These are phyloP conservation scores for Cyprinodon variegatus DNA, from an alignment of 2,113 vertebrate genomes.

Conservation along the genomic window DNA sequence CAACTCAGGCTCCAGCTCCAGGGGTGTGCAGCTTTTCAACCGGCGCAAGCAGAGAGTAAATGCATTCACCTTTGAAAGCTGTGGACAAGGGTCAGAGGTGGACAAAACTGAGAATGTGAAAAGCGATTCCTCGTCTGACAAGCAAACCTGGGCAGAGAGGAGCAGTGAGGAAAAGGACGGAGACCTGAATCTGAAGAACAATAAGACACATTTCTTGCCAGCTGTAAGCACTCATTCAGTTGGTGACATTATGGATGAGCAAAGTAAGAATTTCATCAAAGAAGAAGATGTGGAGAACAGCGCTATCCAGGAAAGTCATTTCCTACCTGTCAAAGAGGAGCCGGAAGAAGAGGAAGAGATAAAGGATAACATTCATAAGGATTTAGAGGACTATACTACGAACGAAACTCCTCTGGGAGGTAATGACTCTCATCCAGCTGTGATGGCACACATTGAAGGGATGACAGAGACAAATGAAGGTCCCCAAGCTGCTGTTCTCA, in stretches of 20 bases:
- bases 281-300: conserved; percentile 44
- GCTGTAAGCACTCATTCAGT: conserved; percentile 23
- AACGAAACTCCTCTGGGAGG: conserved; percentile 50
- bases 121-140: conserved; percentile 47
- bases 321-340: conserved; percentile 79
- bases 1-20: conserved; percentile 88
- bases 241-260: conserved; percentile 79
- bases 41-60: conserved; percentile 89
- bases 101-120: conserved; percentile 54
- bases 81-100: conserved; percentile 55
- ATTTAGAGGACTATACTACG: conserved; percentile 49
- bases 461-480: conserved; percentile 51
- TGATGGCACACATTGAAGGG: conserved; percentile 35
- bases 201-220: conserved; percentile 45
- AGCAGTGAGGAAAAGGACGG: conserved; percentile 68
- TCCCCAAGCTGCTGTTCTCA: conserved; percentile 29
- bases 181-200: conserved; percentile 57
- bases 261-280: conserved; percentile 61
- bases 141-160: conserved; percentile 75
- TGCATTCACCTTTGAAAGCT: conserved; percentile 83
- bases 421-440: conserved; percentile 38
- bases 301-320: conserved; percentile 74
- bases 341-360: conserved; percentile 65
- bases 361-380: conserved; percentile 46
- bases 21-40: conserved; percentile 93